Evolutionary conservation across 2,797 vertebrate species (phyloP), one percentile per base, ranked within the genome.

Genomic region (Vespertilio murinus): DNA sequence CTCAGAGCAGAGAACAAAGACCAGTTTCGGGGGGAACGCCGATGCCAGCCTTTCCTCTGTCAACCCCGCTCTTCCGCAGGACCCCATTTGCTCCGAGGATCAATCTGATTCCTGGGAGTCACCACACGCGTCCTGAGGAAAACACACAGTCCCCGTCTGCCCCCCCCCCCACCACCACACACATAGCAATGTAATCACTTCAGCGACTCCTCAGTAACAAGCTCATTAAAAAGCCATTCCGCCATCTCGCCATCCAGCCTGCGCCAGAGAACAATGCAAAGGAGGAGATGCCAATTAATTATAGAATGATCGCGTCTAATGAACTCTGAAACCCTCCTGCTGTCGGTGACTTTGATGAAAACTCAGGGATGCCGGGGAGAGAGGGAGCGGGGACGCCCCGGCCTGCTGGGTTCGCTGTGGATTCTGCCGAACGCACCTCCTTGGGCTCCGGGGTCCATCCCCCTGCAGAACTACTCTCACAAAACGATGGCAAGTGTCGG

Each of bases 191-290:
- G 82, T 95, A 96, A 97, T 97, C 97, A 95, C 95, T 96, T 94
- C 61, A 97, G 96, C 96, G 97, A 97, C 95, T 97, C 95, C 94
- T 67, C 96, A 70, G 97, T 96, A 97, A 97, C 97, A 96, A 97
- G 96, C 97, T 97, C 97, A 95, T 97, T 97, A 97, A 97, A 97
- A 97, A 96, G 97, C 96, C 96, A 97, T 97, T 97, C 95, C 92
- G 71, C 95, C 94, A 96, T 96, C 94, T 97, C 97, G 94, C 97
- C 86, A 91, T 96, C 96, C 96, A 96, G 96, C 97, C 96, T 64
- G 95, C 64, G 77, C 96, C 96, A 91, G 92, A 97, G 97, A 97
- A 97, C 96, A 97, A 97, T 97, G 96, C 93, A 96, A 95, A 95
- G 96, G 92, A 94, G 96, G 93, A 95, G 96, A 95, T 92, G 96